Evolutionary conservation across 2,113 vertebrate species (phyloP).

Genomic region (Balaenoptera acutorostrata): DNA sequence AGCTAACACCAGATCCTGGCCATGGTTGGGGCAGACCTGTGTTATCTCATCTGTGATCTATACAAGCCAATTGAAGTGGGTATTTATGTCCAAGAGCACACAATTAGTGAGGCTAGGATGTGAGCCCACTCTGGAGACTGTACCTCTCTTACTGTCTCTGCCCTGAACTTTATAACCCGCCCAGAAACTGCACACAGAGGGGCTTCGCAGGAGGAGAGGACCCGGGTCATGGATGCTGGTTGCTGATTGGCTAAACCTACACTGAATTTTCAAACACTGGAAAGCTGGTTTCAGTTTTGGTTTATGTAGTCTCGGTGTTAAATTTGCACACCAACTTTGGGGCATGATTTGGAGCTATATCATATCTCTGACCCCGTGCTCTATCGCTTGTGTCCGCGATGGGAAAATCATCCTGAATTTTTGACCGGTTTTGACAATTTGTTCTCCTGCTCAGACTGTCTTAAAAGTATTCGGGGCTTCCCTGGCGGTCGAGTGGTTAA

Average conservation of each 20-base stretch:
- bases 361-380: background rate
- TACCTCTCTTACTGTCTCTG: background rate
- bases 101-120: background rate
- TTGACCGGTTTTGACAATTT: background rate
- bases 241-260: background rate
- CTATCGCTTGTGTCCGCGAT: background rate
- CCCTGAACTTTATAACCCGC: too few relatives aligned
- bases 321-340: background rate
- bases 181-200: fast-evolving
- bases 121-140: background rate
- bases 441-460: background rate
- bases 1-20: background rate
- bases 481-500: too few relatives aligned
- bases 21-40: background rate
- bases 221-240: background rate
- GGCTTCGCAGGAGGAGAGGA: background rate
- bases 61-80: background rate
- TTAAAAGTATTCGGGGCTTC: background rate
- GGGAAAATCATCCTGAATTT: background rate
- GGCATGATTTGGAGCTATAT: background rate
- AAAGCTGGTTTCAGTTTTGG: background rate
- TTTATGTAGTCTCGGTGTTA: background rate
- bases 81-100: background rate
- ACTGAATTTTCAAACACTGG: background rate
- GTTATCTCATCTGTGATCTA: background rate